Base-by-base conservation (phyloP, 2,888 invertebrate species). In the Cryptocheilus praepositus region DNA sequence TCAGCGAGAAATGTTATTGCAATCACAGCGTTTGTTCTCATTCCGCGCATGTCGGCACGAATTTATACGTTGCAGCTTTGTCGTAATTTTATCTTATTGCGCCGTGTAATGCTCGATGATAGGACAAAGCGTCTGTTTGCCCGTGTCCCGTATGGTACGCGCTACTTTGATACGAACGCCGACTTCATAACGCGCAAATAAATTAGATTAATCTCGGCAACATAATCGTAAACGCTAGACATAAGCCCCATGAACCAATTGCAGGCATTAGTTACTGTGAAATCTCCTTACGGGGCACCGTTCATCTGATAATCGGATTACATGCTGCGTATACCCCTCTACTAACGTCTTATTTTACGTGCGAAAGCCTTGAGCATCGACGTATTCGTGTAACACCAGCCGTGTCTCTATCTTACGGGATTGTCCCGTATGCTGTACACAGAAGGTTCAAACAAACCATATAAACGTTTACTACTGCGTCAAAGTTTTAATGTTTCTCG, bases 261-360 rank as follows among this genome's bases (percentile, higher is more conserved):
- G 61, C 53, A 55, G 56, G 56, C 65, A 60, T 63, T 63, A 52
- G 43, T 57, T 55, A 53, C 61, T 18, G 61, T 11, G 68, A 64
- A 69, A 62, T 71, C 66, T 61, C 63, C 63, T 68, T 59, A 55
- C 55, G 62, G 56, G 61, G 15, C 36, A 19, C 43, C 43, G 58
- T 56, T 54, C 59, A 36, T 56, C 21, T 49, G 55, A 49, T 73
- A 73, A 73, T 71, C 68, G 61, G 71, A 65, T 73, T 71, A 68
- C 65, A 65, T 25, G 51, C 22, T 53, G 54, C 36, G 16, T 15
- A 53, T 51, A n/a, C 52, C 16, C 49, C 49, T 16, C 18, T 11
- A 16, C 49, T 49, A 68, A 73, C 43, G 63, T 73, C 73, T 73
- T 71, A 71, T 61, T 68, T 73, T 68, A 73, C 45, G 67, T 58